Base-by-base conservation (phyloP, 2,797 vertebrate genomes). In the Hozukius guyotensis region DNA sequence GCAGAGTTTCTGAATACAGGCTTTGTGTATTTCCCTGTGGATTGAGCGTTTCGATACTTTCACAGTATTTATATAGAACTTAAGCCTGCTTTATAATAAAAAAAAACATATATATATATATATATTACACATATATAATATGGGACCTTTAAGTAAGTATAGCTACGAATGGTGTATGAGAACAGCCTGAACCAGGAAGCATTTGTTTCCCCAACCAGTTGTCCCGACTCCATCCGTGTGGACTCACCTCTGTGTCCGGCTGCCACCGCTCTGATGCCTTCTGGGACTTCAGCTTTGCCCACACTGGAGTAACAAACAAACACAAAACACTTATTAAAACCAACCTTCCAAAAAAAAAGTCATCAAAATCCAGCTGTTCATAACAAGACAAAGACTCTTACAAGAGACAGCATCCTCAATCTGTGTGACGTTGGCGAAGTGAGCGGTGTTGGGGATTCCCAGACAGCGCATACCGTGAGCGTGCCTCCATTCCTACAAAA, bases 351-450 rank as follows among this genome's bases (percentile, higher is more conserved):
- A 34, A n/a, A 52, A 9, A 20, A 49, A 52, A 52, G 7, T n/a
- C 14, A 52, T 34, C 1, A 46, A 24, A 38, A 42, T 11, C 9
- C 4, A 64, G 11, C 9, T 4, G 14, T 16, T 11, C 4, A 24
- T 8, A 6, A 42, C 12, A 14, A 25, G 29, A 13, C 1, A 2
- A 24, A 25, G 38, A 72, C 75, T 96, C 97, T 97, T 94, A 99
- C 98, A 61, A 0, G 98, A 97, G 71, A 99, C 98, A 0, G 98
- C 98, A 8, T 99, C 98, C 91, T 99, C 98, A 1, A 99, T 99
- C 95, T 99, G 98, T 1, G 98, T 99, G 93, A 99, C 98, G 0
- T 99, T 99, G 83, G 98, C 98, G 14, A 99, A 99, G 88, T 99
- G 98, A 5, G 98, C 98, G 0, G 98, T 99, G 93, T 99, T 99